Base-by-base conservation (phyloP, 2,113 vertebrate species). In the Bos indicus region DNA sequence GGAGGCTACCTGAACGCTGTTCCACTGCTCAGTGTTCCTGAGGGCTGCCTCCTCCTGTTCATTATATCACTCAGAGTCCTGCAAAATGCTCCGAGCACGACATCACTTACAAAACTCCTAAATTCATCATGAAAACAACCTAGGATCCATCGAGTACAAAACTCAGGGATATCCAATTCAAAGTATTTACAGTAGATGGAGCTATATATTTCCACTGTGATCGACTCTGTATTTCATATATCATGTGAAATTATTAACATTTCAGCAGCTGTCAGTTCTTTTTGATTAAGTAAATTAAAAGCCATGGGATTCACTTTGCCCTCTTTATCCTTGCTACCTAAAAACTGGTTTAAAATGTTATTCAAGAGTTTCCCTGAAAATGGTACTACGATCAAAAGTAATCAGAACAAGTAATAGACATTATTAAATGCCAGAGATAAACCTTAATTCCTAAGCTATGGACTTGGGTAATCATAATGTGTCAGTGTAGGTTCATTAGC, bases 111-210 rank as follows among this genome's bases (percentile, higher is more conserved):
- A 26, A 56, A 88, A 80, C 51, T 43, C 64, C 83, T 23, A 6
- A 91, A 80, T 48, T 25, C 30, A 19, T 14, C 10, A 7, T 11
- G 21, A 54, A 74, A 81, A 12, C 28, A 43, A 40, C 78, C 36
- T 7, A 4, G 90, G 30, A 48, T 2, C 77, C 12, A 6, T 17
- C 3, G 17, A 51, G 85, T 40, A 74, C 17, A 52, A 90, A 98
- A 71, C 19, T 10, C 17, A 71, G 92, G 97, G 96, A 46, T 36
- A 84, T 91, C 95, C 16, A 96, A 0, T 98, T 98, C 97, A 90
- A 95, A 98, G 56, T 77, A 90, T 94, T 98, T 97, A 97, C 98
- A 98, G 98, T 84, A 99, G 98, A 97, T 98, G 98, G 98, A 98
- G 98, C 98, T 98, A 52, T 97, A 25, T 13, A 97, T 98, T 98